Base-by-base conservation (phyloP, 2,797 vertebrate species). In the Tragopan temminckii region DNA sequence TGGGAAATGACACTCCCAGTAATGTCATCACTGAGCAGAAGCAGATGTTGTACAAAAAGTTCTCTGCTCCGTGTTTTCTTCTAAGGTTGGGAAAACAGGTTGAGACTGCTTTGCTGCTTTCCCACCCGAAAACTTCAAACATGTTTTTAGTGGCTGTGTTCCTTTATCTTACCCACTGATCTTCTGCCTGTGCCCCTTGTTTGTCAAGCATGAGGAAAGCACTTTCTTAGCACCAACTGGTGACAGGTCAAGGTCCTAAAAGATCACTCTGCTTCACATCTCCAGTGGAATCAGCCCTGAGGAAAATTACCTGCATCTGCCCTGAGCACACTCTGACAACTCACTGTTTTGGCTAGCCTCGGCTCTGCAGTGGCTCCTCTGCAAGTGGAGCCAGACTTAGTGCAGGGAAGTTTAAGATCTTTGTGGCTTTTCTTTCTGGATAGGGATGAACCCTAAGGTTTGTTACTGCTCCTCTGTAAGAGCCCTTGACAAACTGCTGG, bases 91-190 rank as follows among this genome's bases (percentile, higher is more conserved):
- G 31, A 20, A n/a, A 55, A n/a, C 29, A 21, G 15, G 29, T 27
- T 53, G 19, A 53, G 48, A 25, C 27, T 69, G 62, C 29, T 81
- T 64, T 79, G 43, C 35, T 64, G 27, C 40, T 75, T 84, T 80
- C 42, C 24, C 29, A 42, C 15, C 42, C 52, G 25, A 46, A 36
- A 83, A 45, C 57, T 18, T 66, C 24, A 80, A 31, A 52, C 0
- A 0, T 40, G 9, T 59, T 70, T 90, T 33, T 46, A 52, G 42
- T 29, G 10, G 2, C 43, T 19, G 4, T 50, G 40, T 14, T 48
- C 7, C 43, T 53, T 63, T 61, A 24, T 55, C 0, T 0, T 43
- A 16, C 43, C 33, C 8, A 27, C 14, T 38, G 27, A 5, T 18
- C 16, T 63, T 72, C 50, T 78, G 23, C 43, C 35, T 43, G 27